These are phyloP conservation scores for Silurus asotus DNA, from an alignment of 2,113 vertebrate genomes.

Conservation along the genomic window DNA sequence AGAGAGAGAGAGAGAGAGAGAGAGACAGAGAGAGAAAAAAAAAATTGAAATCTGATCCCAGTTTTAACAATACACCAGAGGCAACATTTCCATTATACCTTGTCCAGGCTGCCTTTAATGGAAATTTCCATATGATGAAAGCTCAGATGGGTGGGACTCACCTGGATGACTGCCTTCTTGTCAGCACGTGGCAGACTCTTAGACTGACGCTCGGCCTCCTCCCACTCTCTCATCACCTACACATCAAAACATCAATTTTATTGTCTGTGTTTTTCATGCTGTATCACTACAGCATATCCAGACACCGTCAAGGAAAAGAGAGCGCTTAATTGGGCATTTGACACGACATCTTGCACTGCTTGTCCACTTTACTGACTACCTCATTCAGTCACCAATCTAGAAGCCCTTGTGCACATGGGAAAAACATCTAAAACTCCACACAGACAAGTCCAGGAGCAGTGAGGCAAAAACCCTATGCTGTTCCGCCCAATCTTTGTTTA, in stretches of 20 bases:
- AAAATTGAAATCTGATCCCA: not conserved
- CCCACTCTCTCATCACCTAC: slow-evolving; percentile 99
- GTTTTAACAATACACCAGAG: not conserved
- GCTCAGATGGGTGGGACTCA: slow-evolving; percentile 59
- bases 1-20: too few relatives aligned
- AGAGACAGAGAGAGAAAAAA: not conserved
- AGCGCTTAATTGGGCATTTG: not conserved
- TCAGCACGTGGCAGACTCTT: slow-evolving; percentile 94
- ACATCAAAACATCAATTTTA: not conserved
- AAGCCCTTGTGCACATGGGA: not conserved
- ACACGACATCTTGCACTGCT: not conserved
- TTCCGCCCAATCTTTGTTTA: not conserved
- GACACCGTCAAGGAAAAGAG: not conserved
- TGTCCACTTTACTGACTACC: not conserved
- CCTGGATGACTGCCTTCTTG: slow-evolving; percentile 98
- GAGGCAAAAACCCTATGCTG: not conserved
- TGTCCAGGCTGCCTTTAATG: not conserved
- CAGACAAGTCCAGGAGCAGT: not conserved
- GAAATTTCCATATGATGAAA: slow-evolving; percentile 13
- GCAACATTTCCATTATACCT: not conserved
- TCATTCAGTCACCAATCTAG: not conserved
- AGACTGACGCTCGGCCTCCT: slow-evolving; percentile 92
- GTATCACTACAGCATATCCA: not conserved
- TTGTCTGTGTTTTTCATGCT: not conserved
- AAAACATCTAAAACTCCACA: not conserved